A percentile compares a stretch with the other conserved stretches of the same genome.
Conservation (phyloP, 2,113 vertebrate species). For the Lichenostomus cassidix region DNA sequence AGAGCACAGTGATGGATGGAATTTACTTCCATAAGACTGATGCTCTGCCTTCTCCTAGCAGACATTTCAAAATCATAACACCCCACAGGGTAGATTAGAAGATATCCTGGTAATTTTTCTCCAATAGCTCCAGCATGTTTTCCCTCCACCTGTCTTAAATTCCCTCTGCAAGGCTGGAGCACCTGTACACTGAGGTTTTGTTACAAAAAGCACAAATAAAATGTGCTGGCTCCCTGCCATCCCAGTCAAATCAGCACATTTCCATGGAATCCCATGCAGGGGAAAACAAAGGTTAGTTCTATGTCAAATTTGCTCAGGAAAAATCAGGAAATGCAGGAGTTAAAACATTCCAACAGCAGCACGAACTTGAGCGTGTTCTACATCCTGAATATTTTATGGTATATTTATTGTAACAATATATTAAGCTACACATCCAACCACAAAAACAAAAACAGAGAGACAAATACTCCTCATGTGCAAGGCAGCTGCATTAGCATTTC, state of each 20-base stretch:
- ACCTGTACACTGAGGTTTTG: neutral
- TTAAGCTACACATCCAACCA: constrained; percentile 53
- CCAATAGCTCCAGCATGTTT: neutral
- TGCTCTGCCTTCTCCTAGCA: neutral
- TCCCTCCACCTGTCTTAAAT: neutral
- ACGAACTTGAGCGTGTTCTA: constrained; percentile 21
- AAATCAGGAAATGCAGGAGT: constrained; percentile 28
- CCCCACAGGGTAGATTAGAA: neutral
- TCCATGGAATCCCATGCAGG: neutral
- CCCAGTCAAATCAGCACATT: neutral
- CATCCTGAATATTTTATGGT: constrained; percentile 62
- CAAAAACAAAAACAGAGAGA: constrained; percentile 61
- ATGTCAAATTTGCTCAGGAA: neutral
- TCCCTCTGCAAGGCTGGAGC: neutral
- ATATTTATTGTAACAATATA: constrained; percentile 61
- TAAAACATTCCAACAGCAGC: constrained; percentile 32
- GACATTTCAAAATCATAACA: neutral
- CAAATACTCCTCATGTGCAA: constrained; percentile 23
- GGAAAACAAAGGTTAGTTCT: neutral
- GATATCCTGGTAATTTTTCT: neutral
- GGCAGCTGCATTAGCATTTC: constrained; percentile 47
- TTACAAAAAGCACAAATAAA: neutral
- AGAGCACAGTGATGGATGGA: neutral
- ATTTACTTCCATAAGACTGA: neutral
- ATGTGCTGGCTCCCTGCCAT: neutral